Evolutionary conservation across 2,113 vertebrate genomes (phyloP), one percentile per base, ranked within the genome.

Genomic region (Corapipo altera): DNA sequence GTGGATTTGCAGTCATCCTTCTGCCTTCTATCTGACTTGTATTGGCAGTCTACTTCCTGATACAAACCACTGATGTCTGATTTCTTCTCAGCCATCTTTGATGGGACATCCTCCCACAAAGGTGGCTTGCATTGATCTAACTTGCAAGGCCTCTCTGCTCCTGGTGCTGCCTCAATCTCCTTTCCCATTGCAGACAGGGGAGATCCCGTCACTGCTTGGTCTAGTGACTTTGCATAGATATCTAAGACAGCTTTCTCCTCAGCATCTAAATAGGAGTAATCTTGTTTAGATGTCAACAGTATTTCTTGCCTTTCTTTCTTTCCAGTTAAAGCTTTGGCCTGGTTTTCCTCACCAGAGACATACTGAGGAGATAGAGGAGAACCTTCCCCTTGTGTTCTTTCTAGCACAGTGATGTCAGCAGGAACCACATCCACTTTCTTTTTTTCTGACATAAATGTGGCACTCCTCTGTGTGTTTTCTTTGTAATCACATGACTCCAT

Each of bases 401-500:
- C 85, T 54, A 74, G 69, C 11, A 72, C 81, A 44, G 61, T 32
- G 39, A 90, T 73, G n/a, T 88, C 94, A 92, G 69, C 49, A 93
- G 97, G 89, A n/a, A 76, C 61, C 9, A 48, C 52, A 61, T 97
- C 95, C 55, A 35, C 78, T 85, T 97, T 88, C 61, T 85, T 92
- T 30, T 78, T 86, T 89, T 98, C 98, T 46, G 93, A 43, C 48
- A 15, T 41, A 83, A n/a, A 77, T 95, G 86, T 93, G 43, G 92
- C 85, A 58, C n/a, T 48, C 94, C 39, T 94, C 89, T 46, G 79
- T 71, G 71, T 65, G 58, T 69, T 88, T 59, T 77, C 97, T 96
- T 82, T 96, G 82, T 88, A 59, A 44, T 80, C 92, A 88, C 89
- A 73, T 1, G 94, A 95, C 89, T 98, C 97, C 46, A 97, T 91